A percentile compares a stretch with the other conserved stretches of the same genome.
phyloP scores from a whole-genome alignment of 2,888 invertebrate species.

The Norana najaformis region DNA sequence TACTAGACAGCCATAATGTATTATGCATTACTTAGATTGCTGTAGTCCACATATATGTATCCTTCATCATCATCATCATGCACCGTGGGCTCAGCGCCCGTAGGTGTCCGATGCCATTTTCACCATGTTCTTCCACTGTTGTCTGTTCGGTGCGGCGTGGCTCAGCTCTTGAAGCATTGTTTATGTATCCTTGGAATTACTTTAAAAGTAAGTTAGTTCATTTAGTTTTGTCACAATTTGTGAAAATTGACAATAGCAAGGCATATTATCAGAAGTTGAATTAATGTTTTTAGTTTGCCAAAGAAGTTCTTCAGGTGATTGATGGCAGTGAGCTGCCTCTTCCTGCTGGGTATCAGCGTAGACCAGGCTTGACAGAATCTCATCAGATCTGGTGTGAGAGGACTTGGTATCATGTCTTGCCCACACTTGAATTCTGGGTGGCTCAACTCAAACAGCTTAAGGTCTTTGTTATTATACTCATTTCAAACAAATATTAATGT shows the following conservation, averaged over 20 bases:
- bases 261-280: neutral
- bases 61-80: too few species aligned
- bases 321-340: neutral
- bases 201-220: neutral
- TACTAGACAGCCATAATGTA: neutral
- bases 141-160: too few species aligned
- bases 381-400: slow-evolving; percentile 43
- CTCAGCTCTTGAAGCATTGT: too few species aligned
- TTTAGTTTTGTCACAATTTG: neutral
- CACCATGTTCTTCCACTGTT: too few species aligned
- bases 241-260: too few species aligned
- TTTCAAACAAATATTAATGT: neutral
- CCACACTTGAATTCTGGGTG: slow-evolving; percentile 44
- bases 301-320: neutral
- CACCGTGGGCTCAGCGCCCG: too few species aligned
- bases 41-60: neutral
- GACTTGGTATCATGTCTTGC: slow-evolving; percentile 39
- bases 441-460: slow-evolving; percentile 41
- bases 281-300: slow-evolving; percentile 2
- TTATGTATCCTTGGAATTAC: too few species aligned
- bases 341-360: neutral
- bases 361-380: neutral
- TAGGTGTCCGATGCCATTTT: too few species aligned
- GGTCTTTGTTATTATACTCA: slow-evolving; percentile 29
- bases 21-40: neutral